phyloP scores from a whole-genome alignment of 2,113 vertebrate species.

The Pitta sordida region DNA sequence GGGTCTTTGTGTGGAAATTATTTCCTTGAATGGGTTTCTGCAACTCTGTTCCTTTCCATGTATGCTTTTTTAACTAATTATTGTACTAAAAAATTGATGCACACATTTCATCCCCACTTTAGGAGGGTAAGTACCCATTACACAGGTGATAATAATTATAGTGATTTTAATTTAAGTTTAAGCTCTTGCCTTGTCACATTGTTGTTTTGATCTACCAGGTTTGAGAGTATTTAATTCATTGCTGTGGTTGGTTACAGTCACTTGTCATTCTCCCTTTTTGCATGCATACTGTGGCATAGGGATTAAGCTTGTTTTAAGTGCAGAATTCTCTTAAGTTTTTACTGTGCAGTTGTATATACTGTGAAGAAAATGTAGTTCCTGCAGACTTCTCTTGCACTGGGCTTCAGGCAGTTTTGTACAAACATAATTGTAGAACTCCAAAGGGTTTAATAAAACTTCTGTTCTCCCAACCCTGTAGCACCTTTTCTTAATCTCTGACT shows the following conservation, averaged over 20 bases:
- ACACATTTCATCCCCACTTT: neutral
- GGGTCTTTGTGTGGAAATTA: neutral
- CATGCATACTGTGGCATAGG: too few species aligned
- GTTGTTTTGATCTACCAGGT: neutral
- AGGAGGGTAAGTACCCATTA: neutral
- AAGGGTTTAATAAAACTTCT: neutral
- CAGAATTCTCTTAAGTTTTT: neutral
- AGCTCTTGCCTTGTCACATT: neutral
- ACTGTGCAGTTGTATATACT: neutral
- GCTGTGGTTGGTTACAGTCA: neutral
- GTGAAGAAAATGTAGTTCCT: neutral
- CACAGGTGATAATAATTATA: too few species aligned
- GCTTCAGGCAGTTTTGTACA: neutral
- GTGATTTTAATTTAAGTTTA: neutral
- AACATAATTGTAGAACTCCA: neutral
- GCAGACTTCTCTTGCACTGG: neutral
- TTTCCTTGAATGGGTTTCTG: neutral
- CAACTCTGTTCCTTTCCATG: neutral
- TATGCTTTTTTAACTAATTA: neutral
- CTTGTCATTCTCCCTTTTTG: neutral
- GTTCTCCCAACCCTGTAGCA: neutral
- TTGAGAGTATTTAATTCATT: neutral
- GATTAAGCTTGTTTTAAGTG: neutral
- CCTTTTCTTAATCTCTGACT: neutral
- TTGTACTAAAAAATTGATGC: neutral